Evolutionary conservation across 2,797 vertebrate genomes (phyloP).

Genomic region (Capromys pilorides): DNA sequence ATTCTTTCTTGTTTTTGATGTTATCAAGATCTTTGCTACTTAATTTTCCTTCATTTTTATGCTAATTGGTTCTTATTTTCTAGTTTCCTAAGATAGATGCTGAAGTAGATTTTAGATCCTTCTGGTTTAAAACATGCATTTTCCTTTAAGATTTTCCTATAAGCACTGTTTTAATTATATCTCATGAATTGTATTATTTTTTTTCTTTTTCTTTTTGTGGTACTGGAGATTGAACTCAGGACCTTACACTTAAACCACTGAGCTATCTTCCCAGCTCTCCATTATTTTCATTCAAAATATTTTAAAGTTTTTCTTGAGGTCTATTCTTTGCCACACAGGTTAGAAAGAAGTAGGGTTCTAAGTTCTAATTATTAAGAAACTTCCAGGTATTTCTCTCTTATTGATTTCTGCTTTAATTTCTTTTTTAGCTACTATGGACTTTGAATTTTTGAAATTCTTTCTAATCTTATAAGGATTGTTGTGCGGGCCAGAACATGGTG

Average conservation of each 20-base stretch:
- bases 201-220: no score
- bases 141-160: neutral
- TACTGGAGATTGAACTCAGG: no score
- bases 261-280: no score
- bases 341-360: neutral
- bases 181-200: neutral
- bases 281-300: neutral
- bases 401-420: neutral
- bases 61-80: neutral
- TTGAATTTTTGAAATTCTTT: neutral
- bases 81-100: neutral
- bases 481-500: neutral
- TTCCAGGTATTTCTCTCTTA: neutral
- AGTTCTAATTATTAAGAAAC: neutral
- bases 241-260: no score
- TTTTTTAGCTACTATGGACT: neutral
- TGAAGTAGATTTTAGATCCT: conserved; percentile 17
- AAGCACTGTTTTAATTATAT: neutral
- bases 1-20: neutral
- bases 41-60: conserved; percentile 9
- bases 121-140: neutral
- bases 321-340: neutral
- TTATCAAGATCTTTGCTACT: neutral
- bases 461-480: neutral
- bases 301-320: neutral